Conservation (phyloP, 2,113 vertebrate species). For the Spermophilus dauricus region DNA sequence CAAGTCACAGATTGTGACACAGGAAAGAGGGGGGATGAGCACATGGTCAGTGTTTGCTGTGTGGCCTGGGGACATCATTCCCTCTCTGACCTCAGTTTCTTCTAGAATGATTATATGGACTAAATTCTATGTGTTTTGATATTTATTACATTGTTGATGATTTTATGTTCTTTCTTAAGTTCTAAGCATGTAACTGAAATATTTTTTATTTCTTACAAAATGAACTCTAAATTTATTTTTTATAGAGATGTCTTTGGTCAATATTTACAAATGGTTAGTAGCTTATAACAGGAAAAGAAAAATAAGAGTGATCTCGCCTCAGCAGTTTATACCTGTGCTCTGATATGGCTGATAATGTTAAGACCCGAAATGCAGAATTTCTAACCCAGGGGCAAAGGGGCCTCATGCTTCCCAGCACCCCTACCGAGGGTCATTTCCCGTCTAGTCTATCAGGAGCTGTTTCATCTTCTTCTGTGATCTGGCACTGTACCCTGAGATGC, state of each 20-base stretch:
- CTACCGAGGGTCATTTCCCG: neutral
- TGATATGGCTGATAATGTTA: neutral
- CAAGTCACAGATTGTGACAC: neutral
- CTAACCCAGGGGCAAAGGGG: neutral
- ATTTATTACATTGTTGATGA: neutral
- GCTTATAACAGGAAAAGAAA: neutral
- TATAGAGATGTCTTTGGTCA: neutral
- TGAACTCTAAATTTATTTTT: neutral
- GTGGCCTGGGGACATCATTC: neutral
- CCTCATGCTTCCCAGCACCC: neutral
- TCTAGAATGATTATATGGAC: neutral
- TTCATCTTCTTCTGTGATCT: neutral
- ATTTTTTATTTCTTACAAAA: slow-evolving; percentile 38
- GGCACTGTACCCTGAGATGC: no score
- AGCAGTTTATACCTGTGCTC: neutral
- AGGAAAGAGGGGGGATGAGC: neutral
- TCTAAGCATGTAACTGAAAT: slow-evolving; percentile 7
- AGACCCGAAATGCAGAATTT: neutral
- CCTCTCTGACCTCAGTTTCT: neutral
- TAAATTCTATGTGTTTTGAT: neutral
- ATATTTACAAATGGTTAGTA: neutral
- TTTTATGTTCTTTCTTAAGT: neutral
- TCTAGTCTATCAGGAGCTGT: neutral
- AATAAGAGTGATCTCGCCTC: neutral
- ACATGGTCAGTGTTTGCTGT: neutral